Conservation (phyloP, 2,888 invertebrate species). For the Subacronicta megacephala region DNA sequence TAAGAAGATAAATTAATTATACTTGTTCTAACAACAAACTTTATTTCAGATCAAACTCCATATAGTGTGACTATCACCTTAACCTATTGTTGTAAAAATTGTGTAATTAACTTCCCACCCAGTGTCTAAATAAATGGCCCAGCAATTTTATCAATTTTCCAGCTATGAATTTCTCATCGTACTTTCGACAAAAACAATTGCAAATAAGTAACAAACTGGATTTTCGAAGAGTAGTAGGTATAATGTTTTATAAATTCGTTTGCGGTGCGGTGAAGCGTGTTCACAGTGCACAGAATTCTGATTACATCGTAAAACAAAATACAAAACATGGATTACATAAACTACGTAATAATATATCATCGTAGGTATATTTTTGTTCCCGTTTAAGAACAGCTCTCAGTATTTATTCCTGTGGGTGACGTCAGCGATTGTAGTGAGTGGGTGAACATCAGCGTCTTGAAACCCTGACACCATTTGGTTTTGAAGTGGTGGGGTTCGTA, state of each 20-base stretch:
- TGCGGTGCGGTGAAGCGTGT: constrained; percentile 3
- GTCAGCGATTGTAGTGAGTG: neutral
- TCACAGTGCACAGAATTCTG: constrained; percentile 19
- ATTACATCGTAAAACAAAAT: constrained; percentile 8
- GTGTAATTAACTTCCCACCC: no score
- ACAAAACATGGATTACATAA: neutral
- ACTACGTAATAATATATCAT: neutral
- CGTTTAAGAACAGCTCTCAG: constrained; percentile 1
- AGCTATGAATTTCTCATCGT: no score
- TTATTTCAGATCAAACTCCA: no score
- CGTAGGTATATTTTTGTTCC: constrained; percentile 15
- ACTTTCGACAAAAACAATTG: no score
- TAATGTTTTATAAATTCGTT: constrained; percentile 7
- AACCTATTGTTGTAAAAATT: no score
- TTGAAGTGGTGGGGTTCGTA: no score
- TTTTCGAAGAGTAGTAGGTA: neutral
- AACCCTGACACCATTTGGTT: no score
- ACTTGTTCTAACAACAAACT: no score
- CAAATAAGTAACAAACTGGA: neutral
- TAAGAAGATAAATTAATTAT: no score
- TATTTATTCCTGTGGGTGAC: constrained; percentile 1
- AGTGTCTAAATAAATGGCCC: no score
- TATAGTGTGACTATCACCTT: no score
- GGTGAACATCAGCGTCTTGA: neutral
- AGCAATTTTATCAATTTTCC: no score